Base-by-base conservation (phyloP, 2,888 invertebrate species). In the Stenodema calcarata region DNA sequence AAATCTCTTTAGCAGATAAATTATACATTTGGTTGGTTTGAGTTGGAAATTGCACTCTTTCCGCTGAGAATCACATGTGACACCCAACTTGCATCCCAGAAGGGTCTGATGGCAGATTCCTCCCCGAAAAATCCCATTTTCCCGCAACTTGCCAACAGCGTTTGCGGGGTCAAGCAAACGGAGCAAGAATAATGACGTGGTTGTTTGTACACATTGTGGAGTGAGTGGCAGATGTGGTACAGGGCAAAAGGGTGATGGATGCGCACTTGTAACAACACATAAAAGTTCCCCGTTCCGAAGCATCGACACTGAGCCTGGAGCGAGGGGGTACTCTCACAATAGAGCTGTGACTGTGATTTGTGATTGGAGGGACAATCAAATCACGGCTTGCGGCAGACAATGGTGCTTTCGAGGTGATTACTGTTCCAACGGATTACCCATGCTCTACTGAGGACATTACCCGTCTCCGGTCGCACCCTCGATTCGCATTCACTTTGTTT, bases 131-230 rank as follows among this genome's bases (percentile, higher is more conserved):
- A 11, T 23, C 23, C 62, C 62, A 23, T 62, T 62, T 23, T 62
- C 23, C 62, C 9, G 62, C 62, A 62, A 62, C 62, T 62, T 62
- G 27, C 62, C 18, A 62, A 62, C 62, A 62, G 62, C 23, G 73
- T 7, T 73, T 30, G 27, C 41, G 16, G 73, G 73, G 73, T 47
- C 80, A 50, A 80, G 80, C 54, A 54, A 80, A 80, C 80, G 80
- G 54, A 80, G 80, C 80, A 80, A 50, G 80, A 80, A 80, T 80
- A 80, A 80, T 80, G 80, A 80, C 50, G 80, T 23, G 54, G 50
- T 54, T 80, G 80, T 80, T 80, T 80, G 54, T 80, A 80, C 80
- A 80, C 80, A 80, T 80, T 80, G 80, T 80, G 80, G 80, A 80
- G 30, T 50, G 80, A 80, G 30, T 50, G 80, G 80, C 80, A 80